These are phyloP conservation scores for Pangasianodon gigas DNA, from an alignment of 2,113 vertebrate genomes.

Conservation along the genomic window DNA sequence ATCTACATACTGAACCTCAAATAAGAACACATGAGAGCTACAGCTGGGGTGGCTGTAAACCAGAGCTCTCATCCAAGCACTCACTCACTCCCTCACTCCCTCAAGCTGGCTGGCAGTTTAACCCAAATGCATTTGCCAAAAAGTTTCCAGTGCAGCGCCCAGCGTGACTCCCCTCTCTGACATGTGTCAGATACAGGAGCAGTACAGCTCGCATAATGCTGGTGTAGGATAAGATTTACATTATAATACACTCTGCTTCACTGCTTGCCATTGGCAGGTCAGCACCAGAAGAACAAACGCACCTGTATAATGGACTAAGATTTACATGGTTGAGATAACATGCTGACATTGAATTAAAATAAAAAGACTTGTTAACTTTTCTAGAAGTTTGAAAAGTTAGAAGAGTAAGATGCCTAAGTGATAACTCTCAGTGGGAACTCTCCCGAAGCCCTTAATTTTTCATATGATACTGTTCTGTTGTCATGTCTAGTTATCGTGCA, in stretches of 20 bases:
- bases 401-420: background rate
- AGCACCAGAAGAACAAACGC: conserved; percentile 25
- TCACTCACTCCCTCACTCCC: background rate
- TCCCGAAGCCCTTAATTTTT: background rate
- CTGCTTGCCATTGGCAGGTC: conserved; percentile 36
- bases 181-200: conserved; percentile 5
- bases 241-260: conserved; percentile 48
- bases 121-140: conserved; percentile 27
- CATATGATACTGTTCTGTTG: background rate
- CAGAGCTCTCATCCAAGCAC: conserved; percentile 13
- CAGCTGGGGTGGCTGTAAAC: conserved; percentile 16
- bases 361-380: conserved; percentile 49
- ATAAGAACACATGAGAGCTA: conserved; percentile 27
- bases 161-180: conserved; percentile 1
- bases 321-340: conserved; percentile 37
- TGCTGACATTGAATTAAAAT: conserved; percentile 43
- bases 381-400: conserved; percentile 22
- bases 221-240: conserved; percentile 48
- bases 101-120: conserved; percentile 29
- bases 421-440: background rate
- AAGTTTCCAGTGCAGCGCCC: conserved; percentile 32
- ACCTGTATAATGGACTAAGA: conserved; percentile 40
- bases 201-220: conserved; percentile 25
- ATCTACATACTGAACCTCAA: background rate
- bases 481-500: background rate